Percentiles rank a stretch among this genome's conserved stretches.
Evolutionary conservation across 92 coral and sea anemone species (phyloP).

Genomic region (Hydrozoanthus gracilis): DNA sequence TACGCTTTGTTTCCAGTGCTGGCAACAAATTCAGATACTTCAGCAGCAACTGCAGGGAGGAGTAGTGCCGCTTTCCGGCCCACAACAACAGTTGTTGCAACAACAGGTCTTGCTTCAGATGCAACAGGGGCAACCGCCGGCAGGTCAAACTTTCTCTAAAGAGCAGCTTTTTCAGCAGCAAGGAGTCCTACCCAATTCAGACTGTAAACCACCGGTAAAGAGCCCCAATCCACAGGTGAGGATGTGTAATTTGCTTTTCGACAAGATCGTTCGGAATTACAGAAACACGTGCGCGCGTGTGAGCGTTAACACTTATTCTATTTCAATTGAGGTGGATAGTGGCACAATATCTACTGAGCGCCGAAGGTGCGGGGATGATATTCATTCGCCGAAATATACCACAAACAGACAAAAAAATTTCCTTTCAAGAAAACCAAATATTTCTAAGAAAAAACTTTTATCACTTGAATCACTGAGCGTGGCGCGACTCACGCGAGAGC

Average conservation of each 20-base stretch:
- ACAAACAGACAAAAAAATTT: too few species aligned
- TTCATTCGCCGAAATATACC: too few species aligned
- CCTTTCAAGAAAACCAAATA: too few species aligned
- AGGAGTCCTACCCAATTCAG: constrained; percentile 16
- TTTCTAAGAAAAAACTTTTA: too few species aligned
- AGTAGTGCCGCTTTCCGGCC: constrained; percentile 45
- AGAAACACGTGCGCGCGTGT: too few species aligned
- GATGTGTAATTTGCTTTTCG: not conserved
- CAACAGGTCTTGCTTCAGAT: constrained; percentile 61
- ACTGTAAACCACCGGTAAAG: constrained; percentile 29
- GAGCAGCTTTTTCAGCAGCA: constrained; percentile 38
- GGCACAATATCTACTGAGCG: too few species aligned
- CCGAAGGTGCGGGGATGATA: too few species aligned
- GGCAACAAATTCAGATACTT: constrained; percentile 85
- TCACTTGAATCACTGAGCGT: too few species aligned
- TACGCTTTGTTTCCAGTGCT: constrained; percentile 32
- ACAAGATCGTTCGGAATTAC: too few species aligned
- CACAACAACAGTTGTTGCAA: constrained; percentile 63
- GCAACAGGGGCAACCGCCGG: constrained; percentile 18
- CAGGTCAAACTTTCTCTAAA: constrained; percentile 25
- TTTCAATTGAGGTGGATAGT: too few species aligned
- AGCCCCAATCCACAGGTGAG: constrained; percentile 43
- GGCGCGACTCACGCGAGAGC: too few species aligned
- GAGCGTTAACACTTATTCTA: too few species aligned
- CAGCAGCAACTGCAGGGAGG: constrained; percentile 84